These are phyloP conservation scores for Propithecus perrieri DNA, from an alignment of 2,797 vertebrate species.

Conservation along the genomic window DNA sequence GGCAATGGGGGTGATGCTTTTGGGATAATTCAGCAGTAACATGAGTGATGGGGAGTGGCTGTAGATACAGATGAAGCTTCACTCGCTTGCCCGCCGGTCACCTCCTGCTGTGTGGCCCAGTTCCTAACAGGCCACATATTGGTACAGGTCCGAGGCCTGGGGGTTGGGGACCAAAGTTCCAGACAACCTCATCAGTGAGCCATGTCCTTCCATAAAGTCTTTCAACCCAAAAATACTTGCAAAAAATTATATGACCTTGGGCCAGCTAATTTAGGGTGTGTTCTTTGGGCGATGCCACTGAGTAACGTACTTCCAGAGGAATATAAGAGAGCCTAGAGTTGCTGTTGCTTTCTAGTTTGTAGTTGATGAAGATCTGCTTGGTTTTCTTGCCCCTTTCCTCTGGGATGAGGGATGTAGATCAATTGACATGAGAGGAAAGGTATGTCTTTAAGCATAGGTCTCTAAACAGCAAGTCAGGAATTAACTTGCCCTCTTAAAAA, in stretches of 20 bases:
- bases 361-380: neutral
- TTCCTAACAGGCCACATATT: no score
- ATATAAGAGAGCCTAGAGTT: no score
- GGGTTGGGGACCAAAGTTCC: no score
- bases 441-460: neutral
- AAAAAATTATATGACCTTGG: neutral
- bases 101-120: no score
- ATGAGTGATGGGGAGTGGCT: no score
- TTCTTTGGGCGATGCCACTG: neutral
- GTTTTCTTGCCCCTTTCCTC: neutral
- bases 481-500: neutral
- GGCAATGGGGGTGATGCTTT: no score
- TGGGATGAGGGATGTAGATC: neutral
- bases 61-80: no score
- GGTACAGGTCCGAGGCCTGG: no score
- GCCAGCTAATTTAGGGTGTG: neutral
- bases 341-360: neutral
- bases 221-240: neutral
- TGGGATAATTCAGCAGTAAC: no score
- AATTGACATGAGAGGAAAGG: neutral
- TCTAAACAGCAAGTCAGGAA: neutral
- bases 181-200: neutral
- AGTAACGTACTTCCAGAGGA: neutral
- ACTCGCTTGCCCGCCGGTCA: no score
- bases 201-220: neutral